These are phyloP conservation scores for Eucidaris tribuloides DNA, from an alignment of 35 echinoderm and acorn worm species.

Conservation along the genomic window DNA sequence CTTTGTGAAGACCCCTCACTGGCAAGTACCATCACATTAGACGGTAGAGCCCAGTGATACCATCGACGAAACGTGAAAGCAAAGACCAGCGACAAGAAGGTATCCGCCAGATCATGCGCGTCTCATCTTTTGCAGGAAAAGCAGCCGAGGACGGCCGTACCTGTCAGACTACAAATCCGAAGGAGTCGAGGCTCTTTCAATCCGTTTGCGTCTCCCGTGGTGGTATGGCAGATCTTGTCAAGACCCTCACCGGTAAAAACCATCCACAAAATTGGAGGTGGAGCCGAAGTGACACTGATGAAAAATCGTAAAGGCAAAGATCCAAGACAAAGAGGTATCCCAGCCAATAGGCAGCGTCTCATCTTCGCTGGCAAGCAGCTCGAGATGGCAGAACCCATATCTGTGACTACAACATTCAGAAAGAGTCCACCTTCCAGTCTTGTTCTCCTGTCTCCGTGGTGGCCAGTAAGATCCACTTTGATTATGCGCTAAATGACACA, in stretches of 20 bases:
- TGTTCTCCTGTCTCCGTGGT: too few relatives aligned
- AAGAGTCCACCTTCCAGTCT: constrained; percentile 48
- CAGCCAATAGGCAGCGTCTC: constrained; percentile 59
- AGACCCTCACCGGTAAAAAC: constrained; percentile 70
- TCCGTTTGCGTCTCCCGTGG: too few relatives aligned
- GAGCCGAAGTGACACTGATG: constrained; percentile 61
- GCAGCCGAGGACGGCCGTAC: constrained; percentile 50
- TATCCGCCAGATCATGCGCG: constrained; percentile 71
- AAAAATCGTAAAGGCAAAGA: constrained; percentile 80
- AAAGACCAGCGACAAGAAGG: constrained; percentile 79
- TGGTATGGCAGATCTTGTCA: constrained; percentile 62
- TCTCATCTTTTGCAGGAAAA: constrained; percentile 69
- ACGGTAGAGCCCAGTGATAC: constrained; percentile 77
- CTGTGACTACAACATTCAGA: constrained; percentile 63
- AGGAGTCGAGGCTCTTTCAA: constrained; percentile 46
- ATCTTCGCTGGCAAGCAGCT: constrained; percentile 82
- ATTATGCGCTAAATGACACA: constrained; percentile 66
- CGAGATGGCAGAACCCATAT: constrained; percentile 72
- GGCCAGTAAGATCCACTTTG: constrained; percentile 49
- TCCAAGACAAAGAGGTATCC: constrained; percentile 82
- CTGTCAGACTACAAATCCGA: constrained; percentile 68
- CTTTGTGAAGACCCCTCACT: constrained; percentile 73
- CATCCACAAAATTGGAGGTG: constrained; percentile 46
- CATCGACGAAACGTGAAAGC: constrained; percentile 78
- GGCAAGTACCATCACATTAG: constrained; percentile 77